Base-by-base conservation (phyloP, 2,888 invertebrate species). In the Nasonia oneida region DNA sequence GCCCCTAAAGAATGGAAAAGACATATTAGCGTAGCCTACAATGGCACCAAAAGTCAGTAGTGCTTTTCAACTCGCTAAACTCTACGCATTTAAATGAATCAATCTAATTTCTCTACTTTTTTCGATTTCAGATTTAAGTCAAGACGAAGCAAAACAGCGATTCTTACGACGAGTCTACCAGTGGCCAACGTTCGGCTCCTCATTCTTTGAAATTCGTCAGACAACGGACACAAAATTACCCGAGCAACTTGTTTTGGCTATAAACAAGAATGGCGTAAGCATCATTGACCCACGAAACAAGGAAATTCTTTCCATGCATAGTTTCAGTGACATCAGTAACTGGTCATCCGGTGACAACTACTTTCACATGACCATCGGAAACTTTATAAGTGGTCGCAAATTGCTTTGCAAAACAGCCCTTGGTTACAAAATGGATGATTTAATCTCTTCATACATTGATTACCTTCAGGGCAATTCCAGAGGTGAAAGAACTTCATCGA, bases 291-390 rank as follows among this genome's bases (percentile, higher is more conserved):
- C 97, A 1, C 95, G 96, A 89, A 97, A 96, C 84, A 97, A 99
- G 97, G 97, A 97, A 89, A 95, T 98, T 83, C 94, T 98, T 88
- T 96, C 96, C 5, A 97, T 97, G 18, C 97, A 98, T 93, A 96
- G 97, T 39, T 99, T 98, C 94, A 96, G 97, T 1, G 97, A 98
- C 90, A 95, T 99, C 87, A 97, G 97, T 79, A 98, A 98, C 93
- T 99, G 99, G 98, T 98, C 98, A 71, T 98, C 98, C 12, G 98
- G 98, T 15, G 98, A 98, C 93, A 98, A 98, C 0, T 99, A 97
- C 92, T 99, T 99, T 95, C 97, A 98, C 91, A 96, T 98, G 95
- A 98, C 98, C 0, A 97, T 99, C 91, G 98, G 98, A n/a, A 98
- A 98, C 92, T 96, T 99, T 92, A 96, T 99, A 90, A 96, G 97